Evolutionary conservation across 2,113 vertebrate species (phyloP).

Genomic region (Cyanoramphus novaezelandiae): DNA sequence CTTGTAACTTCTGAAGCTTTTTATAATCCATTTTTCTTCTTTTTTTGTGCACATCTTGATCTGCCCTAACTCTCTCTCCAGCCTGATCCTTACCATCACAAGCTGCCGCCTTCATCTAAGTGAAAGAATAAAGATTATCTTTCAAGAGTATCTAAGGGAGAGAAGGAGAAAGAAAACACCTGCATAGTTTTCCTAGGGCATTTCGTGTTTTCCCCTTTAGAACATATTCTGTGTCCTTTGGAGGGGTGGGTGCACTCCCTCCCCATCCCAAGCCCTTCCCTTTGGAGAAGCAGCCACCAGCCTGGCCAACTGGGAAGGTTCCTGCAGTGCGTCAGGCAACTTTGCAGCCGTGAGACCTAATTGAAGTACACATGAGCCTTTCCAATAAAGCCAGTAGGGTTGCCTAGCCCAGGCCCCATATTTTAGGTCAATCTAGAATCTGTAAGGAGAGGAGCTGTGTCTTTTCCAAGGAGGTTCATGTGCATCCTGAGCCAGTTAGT

Average conservation of each 20-base stretch:
- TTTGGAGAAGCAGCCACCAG: background rate
- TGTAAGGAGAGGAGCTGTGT: background rate
- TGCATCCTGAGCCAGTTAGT: background rate
- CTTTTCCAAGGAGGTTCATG: background rate
- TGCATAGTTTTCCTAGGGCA: background rate
- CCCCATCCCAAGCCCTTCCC: background rate
- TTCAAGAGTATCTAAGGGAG: background rate
- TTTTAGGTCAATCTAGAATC: background rate
- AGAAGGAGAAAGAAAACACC: background rate
- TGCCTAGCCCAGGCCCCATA: background rate
- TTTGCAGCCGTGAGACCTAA: background rate
- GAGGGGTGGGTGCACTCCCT: rapidly evolving
- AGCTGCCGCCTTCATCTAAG: background rate
- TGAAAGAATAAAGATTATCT: background rate
- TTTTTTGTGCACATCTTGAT: background rate
- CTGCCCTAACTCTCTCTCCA: background rate
- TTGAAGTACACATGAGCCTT: rapidly evolving
- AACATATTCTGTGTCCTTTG: background rate
- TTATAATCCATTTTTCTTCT: background rate
- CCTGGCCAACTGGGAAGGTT: background rate
- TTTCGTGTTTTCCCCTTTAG: background rate
- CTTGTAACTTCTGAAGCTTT: background rate
- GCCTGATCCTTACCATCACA: rapidly evolving
- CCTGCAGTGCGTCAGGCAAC: rapidly evolving
- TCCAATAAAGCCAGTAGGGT: background rate